These are phyloP conservation scores for Galerucella nymphaeae DNA, from an alignment of 2,888 invertebrate species.

Conservation along the genomic window DNA sequence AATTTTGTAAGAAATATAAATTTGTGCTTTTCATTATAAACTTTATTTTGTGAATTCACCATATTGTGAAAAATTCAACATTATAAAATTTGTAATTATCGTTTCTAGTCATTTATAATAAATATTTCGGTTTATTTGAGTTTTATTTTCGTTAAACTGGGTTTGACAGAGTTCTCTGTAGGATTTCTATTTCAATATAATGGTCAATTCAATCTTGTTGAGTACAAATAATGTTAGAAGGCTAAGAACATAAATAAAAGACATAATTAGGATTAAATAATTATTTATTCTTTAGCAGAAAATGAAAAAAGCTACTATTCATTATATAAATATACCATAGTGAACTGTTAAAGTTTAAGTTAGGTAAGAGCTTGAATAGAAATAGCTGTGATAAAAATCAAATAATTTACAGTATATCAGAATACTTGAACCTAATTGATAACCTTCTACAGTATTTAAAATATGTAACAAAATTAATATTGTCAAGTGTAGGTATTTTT, in stretches of 20 bases:
- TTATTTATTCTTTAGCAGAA: background rate
- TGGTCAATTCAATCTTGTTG: too few relatives aligned
- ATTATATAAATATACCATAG: background rate
- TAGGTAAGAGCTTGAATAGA: too few relatives aligned
- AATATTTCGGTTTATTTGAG: background rate
- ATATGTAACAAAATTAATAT: background rate
- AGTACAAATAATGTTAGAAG: too few relatives aligned
- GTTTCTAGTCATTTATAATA: slow-evolving; percentile 1
- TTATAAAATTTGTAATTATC: background rate
- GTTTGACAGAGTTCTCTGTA: too few relatives aligned
- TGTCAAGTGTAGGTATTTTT: background rate
- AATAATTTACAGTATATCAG: background rate
- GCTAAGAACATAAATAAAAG: background rate
- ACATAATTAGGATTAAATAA: background rate
- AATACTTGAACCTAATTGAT: background rate
- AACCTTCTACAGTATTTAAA: background rate
- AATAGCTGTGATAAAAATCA: too few relatives aligned
- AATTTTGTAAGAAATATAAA: too few relatives aligned
- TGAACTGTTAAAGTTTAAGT: background rate
- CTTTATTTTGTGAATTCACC: too few relatives aligned
- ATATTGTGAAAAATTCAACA: background rate
- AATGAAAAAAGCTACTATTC: background rate
- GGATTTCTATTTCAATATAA: too few relatives aligned
- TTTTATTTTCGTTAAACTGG: background rate
- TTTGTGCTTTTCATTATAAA: background rate